phyloP scores from a whole-genome alignment of 2,113 vertebrate species.

The Daubentonia madagascariensis region DNA sequence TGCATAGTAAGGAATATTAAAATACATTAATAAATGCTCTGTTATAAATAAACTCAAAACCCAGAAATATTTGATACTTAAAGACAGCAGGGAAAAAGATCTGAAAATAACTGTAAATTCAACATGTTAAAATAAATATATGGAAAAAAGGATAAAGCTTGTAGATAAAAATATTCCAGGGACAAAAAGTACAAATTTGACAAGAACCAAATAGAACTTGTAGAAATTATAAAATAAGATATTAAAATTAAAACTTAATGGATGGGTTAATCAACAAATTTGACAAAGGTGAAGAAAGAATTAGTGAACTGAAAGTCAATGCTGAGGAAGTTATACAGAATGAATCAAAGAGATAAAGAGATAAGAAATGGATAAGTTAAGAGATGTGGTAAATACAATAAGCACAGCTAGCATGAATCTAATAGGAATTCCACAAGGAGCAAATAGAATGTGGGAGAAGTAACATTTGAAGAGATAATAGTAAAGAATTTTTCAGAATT shows the following conservation, averaged over 20 bases:
- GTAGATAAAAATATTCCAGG: neutral
- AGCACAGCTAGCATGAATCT: neutral
- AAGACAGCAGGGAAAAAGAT: neutral
- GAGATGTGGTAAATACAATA: neutral
- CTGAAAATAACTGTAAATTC: neutral
- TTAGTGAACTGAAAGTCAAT: neutral
- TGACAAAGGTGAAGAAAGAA: neutral
- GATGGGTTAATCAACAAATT: neutral
- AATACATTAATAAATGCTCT: neutral
- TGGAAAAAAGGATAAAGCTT: neutral
- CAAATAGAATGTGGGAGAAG: neutral
- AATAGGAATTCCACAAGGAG: neutral
- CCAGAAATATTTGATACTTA: neutral
- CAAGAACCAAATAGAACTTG: neutral
- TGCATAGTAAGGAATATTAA: neutral
- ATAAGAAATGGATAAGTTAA: neutral
- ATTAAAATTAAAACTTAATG: neutral
- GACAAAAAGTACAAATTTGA: neutral
- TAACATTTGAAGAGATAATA: neutral
- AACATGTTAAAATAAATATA: neutral
- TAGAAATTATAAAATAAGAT: neutral
- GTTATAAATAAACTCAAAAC: neutral
- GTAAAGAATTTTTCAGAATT: neutral
- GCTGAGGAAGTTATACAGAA: neutral
- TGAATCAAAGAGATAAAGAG: neutral